These are phyloP conservation scores for Cichlasoma orientale DNA, from an alignment of 2,797 vertebrate species.

Conservation along the genomic window DNA sequence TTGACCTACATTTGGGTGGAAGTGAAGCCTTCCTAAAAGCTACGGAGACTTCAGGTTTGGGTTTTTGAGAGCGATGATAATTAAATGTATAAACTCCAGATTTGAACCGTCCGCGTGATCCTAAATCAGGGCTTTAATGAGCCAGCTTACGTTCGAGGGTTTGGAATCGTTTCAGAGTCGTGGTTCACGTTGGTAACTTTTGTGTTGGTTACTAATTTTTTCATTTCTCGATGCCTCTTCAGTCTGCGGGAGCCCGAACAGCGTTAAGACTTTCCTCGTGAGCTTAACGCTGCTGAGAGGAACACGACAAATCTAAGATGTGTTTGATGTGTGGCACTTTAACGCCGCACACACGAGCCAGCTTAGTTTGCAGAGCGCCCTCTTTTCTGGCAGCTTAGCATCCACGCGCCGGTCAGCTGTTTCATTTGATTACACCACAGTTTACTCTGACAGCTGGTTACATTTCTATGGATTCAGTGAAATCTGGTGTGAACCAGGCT, in stretches of 20 bases:
- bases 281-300: no score
- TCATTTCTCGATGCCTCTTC: no score
- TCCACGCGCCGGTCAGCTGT: neutral
- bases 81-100: no score
- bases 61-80: neutral
- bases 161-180: no score
- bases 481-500: neutral
- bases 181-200: neutral
- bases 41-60: neutral
- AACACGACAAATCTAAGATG: neutral
- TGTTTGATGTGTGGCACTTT: neutral
- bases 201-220: no score
- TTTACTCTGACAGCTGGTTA: neutral
- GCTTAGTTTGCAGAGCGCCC: neutral
- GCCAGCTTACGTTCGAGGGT: neutral
- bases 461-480: no score
- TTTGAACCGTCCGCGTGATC: neutral
- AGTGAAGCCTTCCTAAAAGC: no score
- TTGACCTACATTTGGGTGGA: neutral
- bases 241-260: no score
- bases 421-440: fast-evolving
- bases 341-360: neutral
- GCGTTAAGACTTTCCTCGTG: no score
- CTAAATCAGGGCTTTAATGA: neutral
- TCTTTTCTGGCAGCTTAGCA: fast-evolving